A percentile compares a stretch with the other conserved stretches of the same genome.
Conservation (phyloP, 2,888 invertebrate species). For the Dasypogon diadema region DNA sequence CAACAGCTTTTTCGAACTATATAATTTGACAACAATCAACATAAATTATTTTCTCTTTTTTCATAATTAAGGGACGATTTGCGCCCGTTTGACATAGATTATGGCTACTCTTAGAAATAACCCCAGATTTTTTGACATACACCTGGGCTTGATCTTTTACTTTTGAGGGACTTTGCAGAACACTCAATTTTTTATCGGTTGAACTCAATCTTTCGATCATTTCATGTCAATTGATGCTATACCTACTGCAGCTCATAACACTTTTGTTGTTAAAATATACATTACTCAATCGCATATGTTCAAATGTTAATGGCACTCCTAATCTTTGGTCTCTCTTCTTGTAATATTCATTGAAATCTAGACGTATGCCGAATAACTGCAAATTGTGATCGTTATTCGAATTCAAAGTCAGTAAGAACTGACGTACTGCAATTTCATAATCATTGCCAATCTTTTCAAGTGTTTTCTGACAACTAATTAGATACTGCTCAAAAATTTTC, state of each 20-base stretch:
- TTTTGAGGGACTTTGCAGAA: not conserved
- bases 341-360: conserved; percentile 97
- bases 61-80: conserved; percentile 50
- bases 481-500: conserved; percentile 65
- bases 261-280: conserved; percentile 62
- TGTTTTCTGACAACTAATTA: conserved; percentile 61
- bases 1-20: conserved; percentile 45
- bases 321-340: conserved; percentile 84
- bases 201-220: not conserved
- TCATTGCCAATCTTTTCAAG: conserved; percentile 63
- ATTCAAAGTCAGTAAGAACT: conserved; percentile 86
- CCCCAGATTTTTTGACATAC: not conserved
- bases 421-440: conserved; percentile 83
- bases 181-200: not conserved
- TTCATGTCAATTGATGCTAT: conserved; percentile 59
- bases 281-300: conserved; percentile 74
- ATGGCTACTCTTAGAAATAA: not conserved
- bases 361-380: conserved; percentile 88
- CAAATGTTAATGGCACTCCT: conserved; percentile 76
- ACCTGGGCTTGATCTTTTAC: not conserved
- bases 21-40: conserved; percentile 57
- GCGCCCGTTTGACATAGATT: conserved; percentile 2
- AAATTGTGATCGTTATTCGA: conserved; percentile 87
- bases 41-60: conserved; percentile 53
- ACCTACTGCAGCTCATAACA: conserved; percentile 58